Evolutionary conservation across 2,113 vertebrate genomes (phyloP).

Genomic region (Manacus vitellinus): DNA sequence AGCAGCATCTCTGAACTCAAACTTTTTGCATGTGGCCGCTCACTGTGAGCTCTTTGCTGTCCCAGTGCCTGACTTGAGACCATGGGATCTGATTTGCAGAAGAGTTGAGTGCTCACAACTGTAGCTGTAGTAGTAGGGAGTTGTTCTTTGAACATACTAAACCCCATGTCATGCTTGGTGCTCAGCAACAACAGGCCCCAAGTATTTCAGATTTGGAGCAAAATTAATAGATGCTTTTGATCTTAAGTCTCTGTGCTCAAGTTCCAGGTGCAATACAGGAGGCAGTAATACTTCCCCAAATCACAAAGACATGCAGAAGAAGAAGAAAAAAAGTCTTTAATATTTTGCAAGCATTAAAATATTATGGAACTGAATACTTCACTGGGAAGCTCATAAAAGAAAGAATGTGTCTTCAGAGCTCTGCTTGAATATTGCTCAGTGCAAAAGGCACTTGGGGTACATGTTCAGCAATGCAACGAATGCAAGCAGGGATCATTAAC

Average conservation of each 20-base stretch:
- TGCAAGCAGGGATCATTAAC: not conserved
- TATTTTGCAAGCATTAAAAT: not conserved
- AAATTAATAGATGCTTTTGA: not conserved
- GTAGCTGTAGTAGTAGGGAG: not conserved
- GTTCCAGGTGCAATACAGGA: not conserved
- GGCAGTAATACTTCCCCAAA: not conserved
- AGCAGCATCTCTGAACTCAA: not conserved
- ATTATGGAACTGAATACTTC: not conserved
- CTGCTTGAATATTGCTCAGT: not conserved
- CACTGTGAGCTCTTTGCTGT: not conserved
- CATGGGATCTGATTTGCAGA: not conserved
- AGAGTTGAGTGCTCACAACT: not conserved
- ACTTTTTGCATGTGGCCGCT: rapidly evolving
- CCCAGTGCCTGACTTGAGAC: not conserved
- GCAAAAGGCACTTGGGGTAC: not conserved
- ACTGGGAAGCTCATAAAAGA: not conserved
- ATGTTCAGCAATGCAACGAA: not conserved
- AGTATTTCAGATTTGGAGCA: not conserved
- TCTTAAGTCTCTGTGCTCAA: not conserved
- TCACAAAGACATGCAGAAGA: not conserved
- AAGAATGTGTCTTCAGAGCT: not conserved
- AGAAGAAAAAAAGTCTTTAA: not conserved
- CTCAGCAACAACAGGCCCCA: not conserved
- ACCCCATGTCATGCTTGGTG: not conserved
- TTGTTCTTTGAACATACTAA: not conserved